Conservation (phyloP, 1,140 invertebrate species). For the Cotesia vestalis region DNA sequence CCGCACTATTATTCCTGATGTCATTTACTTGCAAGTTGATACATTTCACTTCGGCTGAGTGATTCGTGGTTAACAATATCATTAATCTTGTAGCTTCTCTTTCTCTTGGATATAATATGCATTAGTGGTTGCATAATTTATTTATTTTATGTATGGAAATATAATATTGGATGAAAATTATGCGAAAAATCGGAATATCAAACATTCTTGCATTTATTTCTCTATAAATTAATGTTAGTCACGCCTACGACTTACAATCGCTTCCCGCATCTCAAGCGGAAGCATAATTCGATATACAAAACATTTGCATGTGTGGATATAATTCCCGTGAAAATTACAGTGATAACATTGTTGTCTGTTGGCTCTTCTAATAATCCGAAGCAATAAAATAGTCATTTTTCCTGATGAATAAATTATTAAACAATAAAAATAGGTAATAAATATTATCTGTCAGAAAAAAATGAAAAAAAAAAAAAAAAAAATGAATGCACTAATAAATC, state of each 20-base stretch:
- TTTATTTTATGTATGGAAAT: conserved; percentile 15
- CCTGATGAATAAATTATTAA: too few species aligned
- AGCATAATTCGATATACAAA: conserved; percentile 59
- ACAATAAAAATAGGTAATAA: too few species aligned
- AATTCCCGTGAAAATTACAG: conserved; percentile 59
- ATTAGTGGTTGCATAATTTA: background rate
- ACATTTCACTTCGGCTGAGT: conserved; percentile 9
- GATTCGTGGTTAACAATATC: conserved; percentile 15
- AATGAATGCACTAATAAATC: too few species aligned
- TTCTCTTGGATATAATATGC: too few species aligned
- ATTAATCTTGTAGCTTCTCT: conserved; percentile 14
- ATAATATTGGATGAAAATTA: background rate
- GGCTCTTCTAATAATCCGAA: too few species aligned
- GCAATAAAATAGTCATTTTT: too few species aligned
- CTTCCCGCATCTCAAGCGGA: conserved; percentile 57
- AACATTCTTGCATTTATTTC: conserved; percentile 2
- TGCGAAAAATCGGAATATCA: conserved; percentile 10
- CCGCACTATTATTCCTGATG: conserved; percentile 1
- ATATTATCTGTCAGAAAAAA: too few species aligned
- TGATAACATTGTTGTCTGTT: conserved; percentile 42
- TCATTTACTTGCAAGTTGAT: conserved; percentile 18
- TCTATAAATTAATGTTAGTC: conserved; percentile 42
- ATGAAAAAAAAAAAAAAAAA: too few species aligned
- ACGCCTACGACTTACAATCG: conserved; percentile 52
- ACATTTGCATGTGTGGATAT: conserved; percentile 63